phyloP scores from a whole-genome alignment of 2,113 vertebrate genomes.

The mouse (Mus musculus) region DNA sequence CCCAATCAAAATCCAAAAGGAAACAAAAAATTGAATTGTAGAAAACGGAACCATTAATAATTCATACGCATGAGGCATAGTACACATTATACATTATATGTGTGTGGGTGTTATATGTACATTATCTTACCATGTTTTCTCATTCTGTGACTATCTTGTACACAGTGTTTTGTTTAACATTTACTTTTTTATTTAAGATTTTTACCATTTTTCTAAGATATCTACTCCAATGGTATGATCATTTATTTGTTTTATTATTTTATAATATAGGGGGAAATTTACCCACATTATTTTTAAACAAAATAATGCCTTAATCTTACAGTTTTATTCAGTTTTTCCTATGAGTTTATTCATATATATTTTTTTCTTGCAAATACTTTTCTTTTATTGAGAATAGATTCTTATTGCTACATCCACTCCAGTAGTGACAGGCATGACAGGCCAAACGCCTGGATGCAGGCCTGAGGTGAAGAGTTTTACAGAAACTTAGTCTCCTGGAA shows the following conservation, averaged over 20 bases:
- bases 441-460: too few species aligned
- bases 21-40: background rate
- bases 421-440: too few species aligned
- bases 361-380: background rate
- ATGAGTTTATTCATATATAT: background rate
- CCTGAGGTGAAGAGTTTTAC: too few species aligned
- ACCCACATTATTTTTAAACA: background rate
- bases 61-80: background rate
- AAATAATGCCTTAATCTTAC: background rate
- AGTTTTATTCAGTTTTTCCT: background rate
- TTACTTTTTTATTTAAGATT: background rate
- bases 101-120: background rate
- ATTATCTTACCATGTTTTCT: background rate
- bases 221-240: background rate
- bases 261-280: background rate
- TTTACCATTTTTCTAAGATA: background rate
- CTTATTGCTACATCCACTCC: too few species aligned
- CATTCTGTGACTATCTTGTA: background rate
- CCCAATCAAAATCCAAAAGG: background rate
- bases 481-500: too few species aligned
- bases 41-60: background rate
- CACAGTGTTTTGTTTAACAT: background rate
- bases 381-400: background rate
- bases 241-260: background rate
- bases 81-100: background rate